These are phyloP conservation scores for Capreolus pygargus DNA, from an alignment of 2,113 vertebrate species.

Conservation along the genomic window DNA sequence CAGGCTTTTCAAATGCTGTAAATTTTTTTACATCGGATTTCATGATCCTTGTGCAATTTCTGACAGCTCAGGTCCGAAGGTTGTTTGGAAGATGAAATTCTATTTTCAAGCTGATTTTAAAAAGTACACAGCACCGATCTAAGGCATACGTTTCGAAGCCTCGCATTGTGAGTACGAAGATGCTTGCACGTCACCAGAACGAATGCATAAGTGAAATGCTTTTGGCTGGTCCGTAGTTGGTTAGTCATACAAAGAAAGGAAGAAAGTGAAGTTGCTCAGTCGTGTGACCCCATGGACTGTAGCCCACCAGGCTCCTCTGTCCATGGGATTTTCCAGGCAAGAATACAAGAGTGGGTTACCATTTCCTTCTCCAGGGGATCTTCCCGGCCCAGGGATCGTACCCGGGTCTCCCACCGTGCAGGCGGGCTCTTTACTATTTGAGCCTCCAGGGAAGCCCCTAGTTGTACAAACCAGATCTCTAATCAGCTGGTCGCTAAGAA, in stretches of 20 bases:
- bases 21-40: background rate
- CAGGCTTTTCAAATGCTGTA: background rate
- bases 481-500: background rate
- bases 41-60: background rate
- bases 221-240: background rate
- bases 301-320: background rate
- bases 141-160: background rate
- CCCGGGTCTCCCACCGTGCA: background rate
- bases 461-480: background rate
- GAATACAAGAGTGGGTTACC: background rate
- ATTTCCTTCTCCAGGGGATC: background rate
- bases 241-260: background rate
- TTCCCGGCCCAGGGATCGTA: fast-evolving
- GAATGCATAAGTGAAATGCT: background rate
- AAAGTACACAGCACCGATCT: background rate
- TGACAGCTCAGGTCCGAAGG: background rate
- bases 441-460: background rate
- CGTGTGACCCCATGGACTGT: background rate
- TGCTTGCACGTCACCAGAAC: background rate
- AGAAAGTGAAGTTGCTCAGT: background rate
- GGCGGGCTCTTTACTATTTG: background rate
- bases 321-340: background rate
- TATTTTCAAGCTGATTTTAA: background rate
- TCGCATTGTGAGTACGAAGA: background rate
- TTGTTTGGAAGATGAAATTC: background rate